These are phyloP conservation scores for Lophura nycthemera DNA, from an alignment of 2,113 vertebrate genomes.

Conservation along the genomic window DNA sequence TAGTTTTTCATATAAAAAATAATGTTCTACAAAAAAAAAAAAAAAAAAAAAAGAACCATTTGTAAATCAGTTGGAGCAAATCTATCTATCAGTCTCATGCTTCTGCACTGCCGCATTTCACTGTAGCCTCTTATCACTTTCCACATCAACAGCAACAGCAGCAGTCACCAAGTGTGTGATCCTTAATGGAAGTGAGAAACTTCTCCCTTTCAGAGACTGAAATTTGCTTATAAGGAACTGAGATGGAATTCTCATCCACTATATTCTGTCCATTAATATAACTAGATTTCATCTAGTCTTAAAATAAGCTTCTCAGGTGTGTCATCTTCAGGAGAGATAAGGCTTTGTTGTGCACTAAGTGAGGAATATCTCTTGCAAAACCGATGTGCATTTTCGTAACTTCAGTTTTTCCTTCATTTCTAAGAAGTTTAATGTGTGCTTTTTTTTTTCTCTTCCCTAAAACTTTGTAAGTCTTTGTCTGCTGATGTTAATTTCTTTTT, in stretches of 20 bases:
- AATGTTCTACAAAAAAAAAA: neutral
- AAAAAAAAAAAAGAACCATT: neutral
- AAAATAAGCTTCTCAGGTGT: neutral
- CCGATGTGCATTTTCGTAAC: neutral
- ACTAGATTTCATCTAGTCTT: neutral
- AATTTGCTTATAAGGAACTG: neutral
- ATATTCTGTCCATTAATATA: neutral
- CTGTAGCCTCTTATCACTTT: neutral
- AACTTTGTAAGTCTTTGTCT: neutral
- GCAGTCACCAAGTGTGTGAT: neutral
- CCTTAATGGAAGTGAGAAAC: neutral
- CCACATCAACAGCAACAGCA: neutral
- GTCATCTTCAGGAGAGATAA: conserved; percentile 4
- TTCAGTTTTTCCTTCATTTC: neutral
- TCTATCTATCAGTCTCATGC: neutral
- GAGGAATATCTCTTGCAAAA: neutral
- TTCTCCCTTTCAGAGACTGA: neutral
- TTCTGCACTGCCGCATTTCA: neutral
- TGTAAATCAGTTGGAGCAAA: neutral
- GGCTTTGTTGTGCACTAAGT: conserved; percentile 18
- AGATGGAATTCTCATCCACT: neutral
- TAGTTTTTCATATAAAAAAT: neutral
- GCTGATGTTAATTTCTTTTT: neutral
- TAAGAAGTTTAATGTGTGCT: neutral
- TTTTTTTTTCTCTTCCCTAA: neutral